Evolutionary conservation across 1,140 invertebrate genomes (phyloP).

Genomic region (Bombus breviceps): DNA sequence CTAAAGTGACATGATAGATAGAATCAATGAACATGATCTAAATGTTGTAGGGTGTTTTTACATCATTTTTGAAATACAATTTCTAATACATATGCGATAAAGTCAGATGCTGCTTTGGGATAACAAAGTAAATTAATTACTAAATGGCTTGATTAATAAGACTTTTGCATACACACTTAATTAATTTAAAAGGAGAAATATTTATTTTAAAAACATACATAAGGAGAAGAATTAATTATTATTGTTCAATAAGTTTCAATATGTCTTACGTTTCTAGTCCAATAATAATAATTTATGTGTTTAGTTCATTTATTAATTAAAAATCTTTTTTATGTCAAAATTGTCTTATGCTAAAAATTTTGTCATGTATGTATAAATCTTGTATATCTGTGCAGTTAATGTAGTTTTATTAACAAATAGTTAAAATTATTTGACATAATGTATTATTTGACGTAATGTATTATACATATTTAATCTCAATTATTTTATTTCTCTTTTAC

Average conservation of each 20-base stretch:
- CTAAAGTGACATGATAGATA: conserved; percentile 10
- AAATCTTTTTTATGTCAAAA: conserved; percentile 28
- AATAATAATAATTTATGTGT: conserved; percentile 43
- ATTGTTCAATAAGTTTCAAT: conserved; percentile 40
- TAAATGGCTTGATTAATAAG: conserved; percentile 23
- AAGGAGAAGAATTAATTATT: conserved; percentile 23
- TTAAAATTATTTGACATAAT: conserved; percentile 16
- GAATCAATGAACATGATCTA: conserved; percentile 24
- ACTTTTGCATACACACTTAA: conserved; percentile 32
- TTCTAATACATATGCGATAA: conserved; percentile 15
- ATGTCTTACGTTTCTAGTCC: conserved; percentile 54
- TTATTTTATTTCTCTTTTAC: not conserved
- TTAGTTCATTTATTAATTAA: conserved; percentile 40
- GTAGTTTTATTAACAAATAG: conserved; percentile 13
- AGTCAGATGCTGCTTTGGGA: conserved; percentile 6
- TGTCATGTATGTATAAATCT: conserved; percentile 9
- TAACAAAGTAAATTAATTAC: conserved; percentile 17
- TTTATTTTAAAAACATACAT: conserved; percentile 38
- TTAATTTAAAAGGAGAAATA: conserved; percentile 25
- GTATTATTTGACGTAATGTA: not conserved
- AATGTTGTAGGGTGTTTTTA: conserved; percentile 41
- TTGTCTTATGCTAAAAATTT: conserved; percentile 20
- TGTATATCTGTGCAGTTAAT: conserved; percentile 11
- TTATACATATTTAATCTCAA: conserved; percentile 19
- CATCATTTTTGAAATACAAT: conserved; percentile 45